Conservation (phyloP, 2,888 invertebrate genomes). For the Cotesia congregata region DNA sequence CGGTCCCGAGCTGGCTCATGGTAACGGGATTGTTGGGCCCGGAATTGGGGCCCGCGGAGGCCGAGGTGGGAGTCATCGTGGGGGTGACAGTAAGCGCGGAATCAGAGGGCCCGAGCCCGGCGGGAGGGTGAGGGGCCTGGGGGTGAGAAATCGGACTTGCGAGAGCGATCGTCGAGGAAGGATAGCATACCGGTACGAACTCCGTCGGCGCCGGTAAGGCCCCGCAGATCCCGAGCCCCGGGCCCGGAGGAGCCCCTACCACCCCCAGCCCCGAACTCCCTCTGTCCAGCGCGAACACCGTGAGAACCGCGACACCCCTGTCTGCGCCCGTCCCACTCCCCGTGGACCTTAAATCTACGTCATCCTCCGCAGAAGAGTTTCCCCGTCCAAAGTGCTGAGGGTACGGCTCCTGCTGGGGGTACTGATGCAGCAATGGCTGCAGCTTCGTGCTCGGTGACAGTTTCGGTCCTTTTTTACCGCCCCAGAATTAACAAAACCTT, state of each 20-base stretch:
- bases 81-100: slow-evolving; percentile 62
- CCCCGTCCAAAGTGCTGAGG: slow-evolving; percentile 35
- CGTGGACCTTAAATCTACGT: slow-evolving; percentile 57
- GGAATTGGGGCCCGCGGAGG: slow-evolving; percentile 62
- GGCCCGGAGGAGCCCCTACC: slow-evolving; percentile 36
- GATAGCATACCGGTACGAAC: slow-evolving; percentile 68
- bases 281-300: slow-evolving; percentile 69
- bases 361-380: slow-evolving; percentile 52
- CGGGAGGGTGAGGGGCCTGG: slow-evolving; percentile 45
- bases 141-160: slow-evolving; percentile 40
- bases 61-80: slow-evolving; percentile 66
- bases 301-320: slow-evolving; percentile 64
- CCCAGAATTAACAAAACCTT: not conserved
- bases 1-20: slow-evolving; percentile 94
- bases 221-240: slow-evolving; percentile 65
- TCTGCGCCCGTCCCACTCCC: slow-evolving; percentile 55
- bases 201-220: slow-evolving; percentile 68
- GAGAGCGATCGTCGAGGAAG: slow-evolving; percentile 48
- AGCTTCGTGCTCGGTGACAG: slow-evolving; percentile 46
- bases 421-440: slow-evolving; percentile 32
- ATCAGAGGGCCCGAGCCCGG: slow-evolving; percentile 39
- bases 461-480: slow-evolving; percentile 8
- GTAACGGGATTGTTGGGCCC: slow-evolving; percentile 69
- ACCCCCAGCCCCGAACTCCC: slow-evolving; percentile 66
- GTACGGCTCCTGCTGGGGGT: not conserved